Percentiles rank a stretch among this genome's conserved stretches.
These are phyloP conservation scores for Liparis tanakae DNA, from an alignment of 2,797 vertebrate species.

Conservation along the genomic window DNA sequence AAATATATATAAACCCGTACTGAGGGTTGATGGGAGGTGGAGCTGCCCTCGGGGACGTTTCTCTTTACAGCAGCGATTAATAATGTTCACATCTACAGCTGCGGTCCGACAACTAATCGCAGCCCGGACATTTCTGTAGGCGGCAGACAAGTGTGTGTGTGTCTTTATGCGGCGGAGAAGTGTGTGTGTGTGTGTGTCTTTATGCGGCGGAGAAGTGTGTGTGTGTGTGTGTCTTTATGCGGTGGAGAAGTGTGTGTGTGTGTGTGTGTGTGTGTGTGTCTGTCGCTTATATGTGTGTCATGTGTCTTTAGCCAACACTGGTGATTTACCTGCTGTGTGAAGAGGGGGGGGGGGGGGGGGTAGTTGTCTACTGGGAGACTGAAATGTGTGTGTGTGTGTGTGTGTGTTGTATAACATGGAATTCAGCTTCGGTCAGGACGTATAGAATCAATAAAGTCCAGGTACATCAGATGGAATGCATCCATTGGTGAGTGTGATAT, in stretches of 20 bases:
- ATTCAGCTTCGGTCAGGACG: neutral
- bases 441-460: neutral
- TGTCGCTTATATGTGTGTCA: constrained; percentile 41
- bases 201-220: neutral
- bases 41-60: constrained; percentile 23
- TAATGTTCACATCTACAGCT: constrained; percentile 54
- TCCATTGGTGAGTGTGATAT: neutral
- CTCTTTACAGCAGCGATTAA: constrained; percentile 59
- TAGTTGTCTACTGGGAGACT: constrained; percentile 37
- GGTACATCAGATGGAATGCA: neutral
- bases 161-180: no score
- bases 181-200: no score
- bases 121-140: constrained; percentile 28
- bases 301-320: constrained; percentile 35
- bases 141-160: no score
- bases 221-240: constrained; percentile 9
- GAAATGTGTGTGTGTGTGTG: constrained; percentile 44
- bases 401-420: constrained; percentile 18
- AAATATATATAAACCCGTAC: neutral
- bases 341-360: neutral
- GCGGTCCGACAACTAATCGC: constrained; percentile 34
- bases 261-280: constrained; percentile 19
- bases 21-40: constrained; percentile 3
- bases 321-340: constrained; percentile 57
- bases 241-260: constrained; percentile 7